Evolutionary conservation across 2,797 vertebrate species (phyloP).

Genomic region (Potorous gilbertii): DNA sequence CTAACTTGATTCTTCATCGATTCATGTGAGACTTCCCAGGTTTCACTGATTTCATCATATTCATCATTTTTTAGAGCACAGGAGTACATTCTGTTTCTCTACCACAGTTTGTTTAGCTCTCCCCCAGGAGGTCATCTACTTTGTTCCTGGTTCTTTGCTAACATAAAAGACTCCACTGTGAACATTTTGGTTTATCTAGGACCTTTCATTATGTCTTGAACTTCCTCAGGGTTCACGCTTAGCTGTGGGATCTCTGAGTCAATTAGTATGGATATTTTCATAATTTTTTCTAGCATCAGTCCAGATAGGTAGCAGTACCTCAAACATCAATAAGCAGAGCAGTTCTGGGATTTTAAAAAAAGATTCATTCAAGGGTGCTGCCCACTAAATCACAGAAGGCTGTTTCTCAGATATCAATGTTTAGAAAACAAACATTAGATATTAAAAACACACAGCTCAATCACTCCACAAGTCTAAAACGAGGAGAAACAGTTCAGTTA

Average conservation of each 20-base stretch:
- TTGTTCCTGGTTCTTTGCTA: neutral
- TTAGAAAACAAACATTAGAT: neutral
- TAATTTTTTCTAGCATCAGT: neutral
- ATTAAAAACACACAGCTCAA: neutral
- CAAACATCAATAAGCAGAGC: neutral
- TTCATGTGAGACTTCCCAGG: neutral
- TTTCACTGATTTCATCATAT: neutral
- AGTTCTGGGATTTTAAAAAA: neutral
- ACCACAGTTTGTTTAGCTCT: neutral
- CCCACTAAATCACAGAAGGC: neutral
- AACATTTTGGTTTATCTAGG: neutral
- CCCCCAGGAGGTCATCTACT: no score
- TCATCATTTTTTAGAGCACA: neutral
- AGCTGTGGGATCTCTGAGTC: neutral
- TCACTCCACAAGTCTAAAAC: neutral
- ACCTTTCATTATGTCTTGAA: neutral
- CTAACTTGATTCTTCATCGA: neutral
- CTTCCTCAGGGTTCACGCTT: neutral
- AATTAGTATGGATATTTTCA: neutral
- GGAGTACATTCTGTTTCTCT: neutral
- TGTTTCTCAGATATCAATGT: neutral
- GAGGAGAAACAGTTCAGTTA: neutral
- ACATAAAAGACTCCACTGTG: neutral
- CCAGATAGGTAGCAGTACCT: neutral
- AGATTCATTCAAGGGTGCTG: neutral